Base-by-base conservation (phyloP, 2,888 invertebrate genomes). In the Sepioteuthis lessoniana region DNA sequence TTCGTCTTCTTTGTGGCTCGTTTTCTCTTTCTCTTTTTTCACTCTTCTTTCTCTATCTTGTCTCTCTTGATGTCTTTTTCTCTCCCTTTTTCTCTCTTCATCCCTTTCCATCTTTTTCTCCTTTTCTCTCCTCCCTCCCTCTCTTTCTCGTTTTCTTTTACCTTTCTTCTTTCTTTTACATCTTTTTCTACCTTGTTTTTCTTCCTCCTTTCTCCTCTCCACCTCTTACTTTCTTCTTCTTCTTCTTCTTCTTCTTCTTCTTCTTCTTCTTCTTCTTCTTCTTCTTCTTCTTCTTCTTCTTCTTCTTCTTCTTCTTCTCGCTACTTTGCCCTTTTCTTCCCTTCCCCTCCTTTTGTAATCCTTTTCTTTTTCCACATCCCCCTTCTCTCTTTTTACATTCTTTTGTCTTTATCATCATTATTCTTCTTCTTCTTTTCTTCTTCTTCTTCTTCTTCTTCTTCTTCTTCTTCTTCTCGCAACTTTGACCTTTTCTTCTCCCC, bases 1-100 rank as follows among this genome's bases (percentile, higher is more conserved):
- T 0, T 76, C 13, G 4, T 0, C n/a, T n/a, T 13, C 1, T n/a
- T 13, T 10, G 1, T n/a, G n/a, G 3, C n/a, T 76, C 13, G 1
- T n/a, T 16, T 76, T 13, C 16, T n/a, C n/a, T 10, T n/a, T n/a
- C 1, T n/a, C 1, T 8, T 31, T 31, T n/a, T 76, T 1, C 8
- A n/a, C 3, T n/a, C 16, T 76, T 25, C 25, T 21, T n/a, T n/a
- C 10, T 76, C n/a, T 0, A 1, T n/a, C 5, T 76, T 3, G 0
- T 76, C 10, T 21, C 0, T n/a, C 7, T 10, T 13, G n/a, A 8
- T n/a, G 7, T 13, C 1, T 4, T n/a, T 25, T 55, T 55, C 50
- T 1, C 7, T 25, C 21, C 25, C 25, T 55, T 25, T 25, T 55
- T 55, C 21, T 25, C 7, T 55, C 25, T 4, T 1, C 50, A 25